Percentiles rank a stretch among this genome's conserved stretches.
Evolutionary conservation across 2,113 vertebrate genomes (phyloP).

Genomic region (Hyaena hyaena): DNA sequence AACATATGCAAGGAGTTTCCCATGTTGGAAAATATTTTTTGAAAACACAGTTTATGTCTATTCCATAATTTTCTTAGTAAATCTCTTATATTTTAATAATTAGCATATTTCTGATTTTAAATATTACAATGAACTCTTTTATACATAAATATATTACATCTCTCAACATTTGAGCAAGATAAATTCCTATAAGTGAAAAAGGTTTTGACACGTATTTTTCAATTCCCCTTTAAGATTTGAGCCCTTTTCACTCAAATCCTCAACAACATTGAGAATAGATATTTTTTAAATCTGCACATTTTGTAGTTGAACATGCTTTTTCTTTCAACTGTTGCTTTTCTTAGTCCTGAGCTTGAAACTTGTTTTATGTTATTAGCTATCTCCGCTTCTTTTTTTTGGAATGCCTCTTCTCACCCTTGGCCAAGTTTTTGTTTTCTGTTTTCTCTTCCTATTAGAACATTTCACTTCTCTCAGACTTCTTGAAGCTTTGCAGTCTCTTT

Average conservation of each 20-base stretch:
- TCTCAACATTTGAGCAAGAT: slow-evolving; percentile 1
- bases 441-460: background rate
- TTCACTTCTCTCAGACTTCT: background rate
- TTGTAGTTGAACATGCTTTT: background rate
- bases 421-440: background rate
- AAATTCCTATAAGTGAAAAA: background rate
- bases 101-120: slow-evolving; percentile 28
- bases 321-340: background rate
- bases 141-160: background rate
- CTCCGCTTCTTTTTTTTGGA: background rate
- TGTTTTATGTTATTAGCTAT: background rate
- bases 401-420: background rate
- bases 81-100: slow-evolving; percentile 4
- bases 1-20: slow-evolving; percentile 6
- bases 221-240: slow-evolving; percentile 34
- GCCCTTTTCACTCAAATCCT: background rate
- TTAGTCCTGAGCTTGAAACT: background rate
- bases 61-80: background rate
- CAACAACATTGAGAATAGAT: background rate
- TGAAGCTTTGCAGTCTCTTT: background rate
- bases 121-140: background rate
- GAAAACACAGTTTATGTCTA: background rate
- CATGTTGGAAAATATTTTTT: background rate
- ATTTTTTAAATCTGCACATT: background rate
- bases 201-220: background rate